Percentiles rank a stretch among this genome's conserved stretches.
phyloP scores from a whole-genome alignment of 2,797 vertebrate species.

The Sebastes melanostomus region DNA sequence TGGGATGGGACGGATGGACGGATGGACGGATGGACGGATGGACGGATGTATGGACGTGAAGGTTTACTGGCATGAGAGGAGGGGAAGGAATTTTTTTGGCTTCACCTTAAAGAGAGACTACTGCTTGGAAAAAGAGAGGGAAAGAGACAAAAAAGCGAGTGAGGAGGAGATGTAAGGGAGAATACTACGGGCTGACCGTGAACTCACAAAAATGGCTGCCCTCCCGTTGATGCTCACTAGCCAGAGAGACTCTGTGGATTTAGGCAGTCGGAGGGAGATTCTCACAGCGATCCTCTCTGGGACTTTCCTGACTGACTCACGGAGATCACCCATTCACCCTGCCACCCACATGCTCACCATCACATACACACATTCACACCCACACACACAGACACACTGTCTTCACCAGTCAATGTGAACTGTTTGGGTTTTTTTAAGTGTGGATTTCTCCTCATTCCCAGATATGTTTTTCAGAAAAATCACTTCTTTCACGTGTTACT shows the following conservation, averaged over 20 bases:
- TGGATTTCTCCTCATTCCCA: constrained; percentile 52
- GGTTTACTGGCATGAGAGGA: constrained; percentile 17
- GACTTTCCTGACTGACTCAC: constrained; percentile 72
- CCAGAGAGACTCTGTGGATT: constrained; percentile 61
- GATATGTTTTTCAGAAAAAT: constrained; percentile 72
- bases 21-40: constrained; percentile 25
- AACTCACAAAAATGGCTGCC: constrained; percentile 57
- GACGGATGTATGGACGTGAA: constrained; percentile 27
- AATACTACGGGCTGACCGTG: constrained; percentile 24
- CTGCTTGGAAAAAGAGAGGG: constrained; percentile 39
- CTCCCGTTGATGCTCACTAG: constrained; percentile 23
- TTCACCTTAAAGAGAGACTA: constrained; percentile 54
- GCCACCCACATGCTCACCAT: constrained; percentile 60
- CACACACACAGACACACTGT: constrained; percentile 33
- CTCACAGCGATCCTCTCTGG: constrained; percentile 70
- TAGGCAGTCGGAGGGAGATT: constrained; percentile 59
- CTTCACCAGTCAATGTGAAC: constrained; percentile 50
- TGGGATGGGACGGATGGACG: constrained; percentile 3
- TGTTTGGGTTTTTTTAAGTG: constrained; percentile 49
- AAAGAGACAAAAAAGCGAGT: constrained; percentile 41
- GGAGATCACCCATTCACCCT: constrained; percentile 57
- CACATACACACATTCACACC: constrained; percentile 49
- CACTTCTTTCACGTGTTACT: constrained; percentile 80
- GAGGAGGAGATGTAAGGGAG: constrained; percentile 40
- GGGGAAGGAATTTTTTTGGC: constrained; percentile 3